Percentiles rank a stretch among this genome's conserved stretches.
Conservation (phyloP, 2,113 vertebrate genomes). For the Rhea pennata region DNA sequence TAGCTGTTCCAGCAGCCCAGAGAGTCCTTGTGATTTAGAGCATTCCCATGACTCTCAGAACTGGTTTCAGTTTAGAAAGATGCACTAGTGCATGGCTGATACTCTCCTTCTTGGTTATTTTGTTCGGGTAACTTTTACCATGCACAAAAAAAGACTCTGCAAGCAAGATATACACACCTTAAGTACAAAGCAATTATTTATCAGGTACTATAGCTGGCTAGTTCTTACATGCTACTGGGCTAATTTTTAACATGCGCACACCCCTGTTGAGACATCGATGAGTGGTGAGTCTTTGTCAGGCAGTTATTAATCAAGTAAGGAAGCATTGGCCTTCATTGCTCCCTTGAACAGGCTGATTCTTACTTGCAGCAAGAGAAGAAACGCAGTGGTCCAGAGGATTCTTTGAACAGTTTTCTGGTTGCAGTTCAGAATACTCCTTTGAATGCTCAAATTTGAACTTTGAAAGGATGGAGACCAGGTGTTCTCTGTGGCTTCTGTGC, state of each 20-base stretch:
- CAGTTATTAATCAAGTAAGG: not conserved
- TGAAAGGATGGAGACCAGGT: not conserved
- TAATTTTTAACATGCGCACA: not conserved
- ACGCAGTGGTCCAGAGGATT: not conserved
- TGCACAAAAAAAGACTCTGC: not conserved
- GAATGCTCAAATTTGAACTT: not conserved
- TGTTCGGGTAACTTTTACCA: not conserved
- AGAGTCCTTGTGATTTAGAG: not conserved
- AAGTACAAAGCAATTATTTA: not conserved
- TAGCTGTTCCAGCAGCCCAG: not conserved
- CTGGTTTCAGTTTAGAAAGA: not conserved
- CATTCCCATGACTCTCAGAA: not conserved
- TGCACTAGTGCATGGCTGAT: not conserved
- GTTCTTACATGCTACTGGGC: not conserved
- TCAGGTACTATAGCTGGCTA: not conserved
- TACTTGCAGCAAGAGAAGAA: not conserved
- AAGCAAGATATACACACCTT: not conserved
- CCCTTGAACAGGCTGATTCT: not conserved
- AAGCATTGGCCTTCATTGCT: not conserved
- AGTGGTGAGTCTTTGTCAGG: not conserved
- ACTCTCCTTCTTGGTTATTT: not conserved
- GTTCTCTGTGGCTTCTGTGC: not conserved
- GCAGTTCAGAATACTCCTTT: not conserved
- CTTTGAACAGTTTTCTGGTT: not conserved
- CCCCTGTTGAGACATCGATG: not conserved